These are phyloP conservation scores for Gila robusta DNA, from an alignment of 2,797 vertebrate genomes.

Conservation along the genomic window DNA sequence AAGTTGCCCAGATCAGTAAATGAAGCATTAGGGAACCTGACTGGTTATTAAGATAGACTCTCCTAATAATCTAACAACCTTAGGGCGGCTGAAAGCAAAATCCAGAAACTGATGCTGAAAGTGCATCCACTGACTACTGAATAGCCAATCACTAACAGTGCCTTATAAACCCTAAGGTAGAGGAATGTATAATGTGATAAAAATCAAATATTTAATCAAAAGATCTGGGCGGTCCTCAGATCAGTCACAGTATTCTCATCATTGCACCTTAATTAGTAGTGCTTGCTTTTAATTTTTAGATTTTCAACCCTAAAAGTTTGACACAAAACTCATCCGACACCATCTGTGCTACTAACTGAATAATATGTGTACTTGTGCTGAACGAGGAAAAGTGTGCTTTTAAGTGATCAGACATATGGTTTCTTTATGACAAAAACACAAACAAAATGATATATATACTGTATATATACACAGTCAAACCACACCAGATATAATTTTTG, in stretches of 20 bases:
- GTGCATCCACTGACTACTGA: conserved; percentile 15
- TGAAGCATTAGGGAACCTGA: background rate
- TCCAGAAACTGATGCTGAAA: conserved; percentile 6
- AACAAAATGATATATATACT: too few species aligned
- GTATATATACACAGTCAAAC: too few species aligned
- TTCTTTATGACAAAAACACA: background rate
- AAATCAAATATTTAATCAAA: conserved; percentile 50
- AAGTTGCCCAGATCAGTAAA: background rate
- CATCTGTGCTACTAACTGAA: background rate
- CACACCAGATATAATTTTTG: too few species aligned
- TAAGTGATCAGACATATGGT: background rate
- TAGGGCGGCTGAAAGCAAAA: conserved; percentile 31
- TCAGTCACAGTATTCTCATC: conserved; percentile 1
- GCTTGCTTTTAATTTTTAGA: background rate
- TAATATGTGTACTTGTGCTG: background rate
- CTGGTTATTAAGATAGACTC: background rate
- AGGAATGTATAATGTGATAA: conserved; percentile 50
- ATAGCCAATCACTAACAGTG: background rate
- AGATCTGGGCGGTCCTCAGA: conserved; percentile 19
- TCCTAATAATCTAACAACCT: conserved; percentile 18
- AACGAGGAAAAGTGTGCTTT: background rate
- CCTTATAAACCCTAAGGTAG: conserved; percentile 5
- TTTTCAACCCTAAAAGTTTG: background rate
- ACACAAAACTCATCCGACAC: background rate
- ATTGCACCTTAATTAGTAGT: background rate